Percentiles rank a stretch among this genome's conserved stretches.
Conservation (phyloP, 2,113 vertebrate genomes). For the Cyprinodon tularosa region DNA sequence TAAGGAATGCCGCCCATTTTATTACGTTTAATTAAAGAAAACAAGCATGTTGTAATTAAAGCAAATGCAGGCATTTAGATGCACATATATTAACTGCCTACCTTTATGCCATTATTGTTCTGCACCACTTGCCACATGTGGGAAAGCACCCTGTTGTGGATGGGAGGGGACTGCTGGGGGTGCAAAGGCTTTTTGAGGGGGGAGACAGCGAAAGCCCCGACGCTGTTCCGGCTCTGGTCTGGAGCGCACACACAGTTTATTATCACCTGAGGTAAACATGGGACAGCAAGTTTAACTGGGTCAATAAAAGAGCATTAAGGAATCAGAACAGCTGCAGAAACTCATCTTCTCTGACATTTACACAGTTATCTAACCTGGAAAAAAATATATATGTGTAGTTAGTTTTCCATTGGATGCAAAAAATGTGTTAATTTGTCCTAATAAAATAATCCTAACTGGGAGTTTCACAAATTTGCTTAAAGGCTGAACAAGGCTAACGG, state of each 20-base stretch:
- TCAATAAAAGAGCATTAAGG: neutral
- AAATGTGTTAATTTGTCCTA: too few relatives aligned
- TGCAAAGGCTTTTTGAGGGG: conserved; percentile 63
- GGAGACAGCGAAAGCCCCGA: conserved; percentile 86
- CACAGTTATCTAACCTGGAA: neutral
- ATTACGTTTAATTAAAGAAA: neutral
- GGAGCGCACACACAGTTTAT: conserved; percentile 96
- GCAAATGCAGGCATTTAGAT: neutral
- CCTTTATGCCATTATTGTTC: conserved; percentile 97
- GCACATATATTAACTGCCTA: conserved; percentile 3
- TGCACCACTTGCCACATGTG: conserved; percentile 98
- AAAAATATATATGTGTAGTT: neutral
- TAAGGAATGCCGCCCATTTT: neutral
- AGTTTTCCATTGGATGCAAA: neutral
- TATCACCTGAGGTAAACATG: conserved; percentile 78
- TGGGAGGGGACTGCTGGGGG: conserved; percentile 76
- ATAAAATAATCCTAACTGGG: neutral
- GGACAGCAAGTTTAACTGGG: neutral
- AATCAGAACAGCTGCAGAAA: neutral
- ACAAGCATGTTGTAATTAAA: neutral
- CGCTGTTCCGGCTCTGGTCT: conserved; percentile 89
- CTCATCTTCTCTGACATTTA: neutral
- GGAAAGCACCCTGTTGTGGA: conserved; percentile 85
- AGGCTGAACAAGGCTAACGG: neutral
- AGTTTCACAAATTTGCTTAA: neutral